Evolutionary conservation across 2,797 vertebrate species (phyloP).

Genomic region (Artibeus lituratus): DNA sequence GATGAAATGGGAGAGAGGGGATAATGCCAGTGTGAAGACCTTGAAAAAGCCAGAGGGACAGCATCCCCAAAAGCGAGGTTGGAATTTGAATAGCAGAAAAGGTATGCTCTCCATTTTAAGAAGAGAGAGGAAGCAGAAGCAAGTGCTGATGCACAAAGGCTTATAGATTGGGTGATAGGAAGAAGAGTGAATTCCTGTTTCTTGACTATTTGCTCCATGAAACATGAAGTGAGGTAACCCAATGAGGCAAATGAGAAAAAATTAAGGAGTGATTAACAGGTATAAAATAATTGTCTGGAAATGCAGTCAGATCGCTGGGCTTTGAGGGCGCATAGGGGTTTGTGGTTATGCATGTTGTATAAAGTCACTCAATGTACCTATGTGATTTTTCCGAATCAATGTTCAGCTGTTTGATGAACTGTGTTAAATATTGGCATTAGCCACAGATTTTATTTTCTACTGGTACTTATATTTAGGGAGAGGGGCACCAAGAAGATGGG

Average conservation of each 20-base stretch:
- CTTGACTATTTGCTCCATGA: background rate
- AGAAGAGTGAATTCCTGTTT: background rate
- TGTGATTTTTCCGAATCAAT: background rate
- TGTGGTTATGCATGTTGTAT: background rate
- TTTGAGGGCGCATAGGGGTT: background rate
- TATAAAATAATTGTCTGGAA: background rate
- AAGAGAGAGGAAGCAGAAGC: background rate
- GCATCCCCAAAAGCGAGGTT: background rate
- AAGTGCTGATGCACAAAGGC: background rate
- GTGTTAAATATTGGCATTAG: background rate
- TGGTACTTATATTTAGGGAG: background rate
- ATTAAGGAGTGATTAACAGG: background rate
- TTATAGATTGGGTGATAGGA: background rate
- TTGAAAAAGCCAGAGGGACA: background rate
- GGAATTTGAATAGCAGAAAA: background rate
- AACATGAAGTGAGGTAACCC: background rate
- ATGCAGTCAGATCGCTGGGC: background rate
- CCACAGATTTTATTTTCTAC: background rate
- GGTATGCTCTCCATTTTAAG: background rate
- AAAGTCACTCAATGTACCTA: background rate
- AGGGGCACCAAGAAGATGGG: background rate
- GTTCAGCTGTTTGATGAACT: background rate
- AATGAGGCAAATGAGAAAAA: background rate
- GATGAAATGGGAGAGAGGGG: background rate
- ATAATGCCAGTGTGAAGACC: background rate